A percentile compares a stretch with the other conserved stretches of the same genome.
phyloP scores from a whole-genome alignment of 2,113 vertebrate genomes.

The Colossoma macropomum region DNA sequence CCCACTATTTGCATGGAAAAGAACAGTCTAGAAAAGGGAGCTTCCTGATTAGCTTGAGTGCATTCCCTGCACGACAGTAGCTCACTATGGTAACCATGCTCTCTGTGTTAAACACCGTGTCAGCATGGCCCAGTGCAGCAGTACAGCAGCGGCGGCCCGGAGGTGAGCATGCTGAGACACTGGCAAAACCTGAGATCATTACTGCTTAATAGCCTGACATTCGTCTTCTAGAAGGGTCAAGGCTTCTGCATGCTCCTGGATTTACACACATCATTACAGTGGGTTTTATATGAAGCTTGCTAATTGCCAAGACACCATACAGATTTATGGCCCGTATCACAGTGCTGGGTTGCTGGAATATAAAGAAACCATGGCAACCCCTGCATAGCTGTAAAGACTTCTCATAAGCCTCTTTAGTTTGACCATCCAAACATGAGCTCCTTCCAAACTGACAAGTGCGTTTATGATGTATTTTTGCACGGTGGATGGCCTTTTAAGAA shows the following conservation, averaged over 20 bases:
- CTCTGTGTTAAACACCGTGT: background rate
- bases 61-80: background rate
- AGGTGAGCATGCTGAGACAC: background rate
- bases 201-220: slow-evolving; percentile 4
- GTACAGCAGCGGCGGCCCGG: background rate
- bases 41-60: slow-evolving; percentile 2
- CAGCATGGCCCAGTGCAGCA: background rate
- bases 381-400: background rate
- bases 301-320: slow-evolving; percentile 4
- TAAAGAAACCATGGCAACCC: background rate
- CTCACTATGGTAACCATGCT: slow-evolving; percentile 25
- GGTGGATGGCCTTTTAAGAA: background rate
- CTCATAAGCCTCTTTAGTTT: background rate
- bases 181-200: slow-evolving; percentile 11
- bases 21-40: slow-evolving; percentile 5
- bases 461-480: background rate
- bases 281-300: background rate
- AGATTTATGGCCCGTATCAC: slow-evolving; percentile 4
- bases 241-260: background rate
- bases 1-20: background rate
- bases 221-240: slow-evolving; percentile 11
- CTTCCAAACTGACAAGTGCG: background rate
- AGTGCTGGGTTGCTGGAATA: background rate
- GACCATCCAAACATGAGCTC: background rate
- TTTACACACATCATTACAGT: background rate